These are phyloP conservation scores for Turritopsis dohrnii DNA, from an alignment of 30 jellyfish, hydroid and myxozoan species.

Conservation along the genomic window DNA sequence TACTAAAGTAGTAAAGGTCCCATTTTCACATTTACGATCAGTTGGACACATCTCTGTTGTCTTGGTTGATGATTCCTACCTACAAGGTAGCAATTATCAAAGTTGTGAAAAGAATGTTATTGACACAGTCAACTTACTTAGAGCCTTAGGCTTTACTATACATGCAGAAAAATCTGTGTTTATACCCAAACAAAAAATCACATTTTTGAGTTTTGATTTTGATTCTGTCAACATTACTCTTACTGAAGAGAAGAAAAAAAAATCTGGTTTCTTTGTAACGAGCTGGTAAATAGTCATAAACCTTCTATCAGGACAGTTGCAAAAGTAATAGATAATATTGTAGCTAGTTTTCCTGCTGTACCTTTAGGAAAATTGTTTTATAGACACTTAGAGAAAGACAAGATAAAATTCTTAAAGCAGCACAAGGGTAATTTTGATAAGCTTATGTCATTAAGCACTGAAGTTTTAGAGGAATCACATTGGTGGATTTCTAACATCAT, in stretches of 20 bases:
- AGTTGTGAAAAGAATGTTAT: neutral
- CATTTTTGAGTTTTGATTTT: neutral
- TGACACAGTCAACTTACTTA: neutral
- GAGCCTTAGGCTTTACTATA: neutral
- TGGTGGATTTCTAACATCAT: neutral
- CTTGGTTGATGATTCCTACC: neutral
- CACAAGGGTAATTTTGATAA: neutral
- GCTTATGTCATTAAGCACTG: neutral
- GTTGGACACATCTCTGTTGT: neutral
- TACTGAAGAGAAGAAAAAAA: neutral
- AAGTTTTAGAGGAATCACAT: neutral
- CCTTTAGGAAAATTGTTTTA: neutral
- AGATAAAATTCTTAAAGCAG: neutral
- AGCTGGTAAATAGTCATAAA: neutral
- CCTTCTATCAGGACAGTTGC: neutral
- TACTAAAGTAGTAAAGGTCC: neutral
- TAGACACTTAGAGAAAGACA: neutral
- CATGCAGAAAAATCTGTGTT: neutral
- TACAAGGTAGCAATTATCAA: neutral
- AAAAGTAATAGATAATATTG: neutral
- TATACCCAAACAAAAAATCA: neutral
- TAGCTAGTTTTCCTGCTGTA: neutral
- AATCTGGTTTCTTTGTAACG: neutral
- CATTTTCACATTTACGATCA: neutral
- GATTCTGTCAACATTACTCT: neutral